Percentiles rank a stretch among this genome's conserved stretches.
These are phyloP conservation scores for Phengaris alcon DNA, from an alignment of 2,888 invertebrate species.

Conservation along the genomic window DNA sequence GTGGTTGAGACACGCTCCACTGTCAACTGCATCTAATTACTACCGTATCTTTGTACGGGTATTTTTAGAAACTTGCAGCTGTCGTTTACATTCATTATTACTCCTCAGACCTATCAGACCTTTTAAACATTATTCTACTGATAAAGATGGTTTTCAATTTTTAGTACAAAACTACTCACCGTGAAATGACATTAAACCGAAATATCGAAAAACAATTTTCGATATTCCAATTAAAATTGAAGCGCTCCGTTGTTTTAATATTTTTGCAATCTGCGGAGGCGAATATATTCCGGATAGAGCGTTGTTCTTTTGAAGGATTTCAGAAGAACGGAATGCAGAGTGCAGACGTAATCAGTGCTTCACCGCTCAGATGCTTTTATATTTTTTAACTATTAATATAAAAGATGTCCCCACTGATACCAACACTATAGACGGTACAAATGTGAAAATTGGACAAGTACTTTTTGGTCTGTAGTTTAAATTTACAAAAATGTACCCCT, in stretches of 20 bases:
- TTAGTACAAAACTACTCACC: not conserved
- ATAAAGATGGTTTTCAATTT: not conserved
- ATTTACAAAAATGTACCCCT: too few relatives aligned
- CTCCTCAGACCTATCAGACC: not conserved
- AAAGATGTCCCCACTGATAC: too few relatives aligned
- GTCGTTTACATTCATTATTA: not conserved
- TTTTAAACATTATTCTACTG: not conserved
- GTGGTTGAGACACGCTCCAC: not conserved
- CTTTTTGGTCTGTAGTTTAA: too few relatives aligned
- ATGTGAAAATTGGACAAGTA: too few relatives aligned
- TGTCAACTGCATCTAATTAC: slow-evolving; percentile 11
- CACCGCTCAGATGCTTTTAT: not conserved
- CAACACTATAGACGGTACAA: too few relatives aligned
- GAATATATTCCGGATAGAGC: not conserved
- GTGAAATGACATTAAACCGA: not conserved
- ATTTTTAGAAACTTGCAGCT: not conserved
- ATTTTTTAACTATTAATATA: not conserved
- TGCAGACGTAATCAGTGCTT: not conserved
- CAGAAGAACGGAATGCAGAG: not conserved
- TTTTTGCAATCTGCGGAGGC: not conserved
- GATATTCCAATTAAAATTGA: not conserved
- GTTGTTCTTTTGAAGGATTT: not conserved
- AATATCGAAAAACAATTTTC: not conserved
- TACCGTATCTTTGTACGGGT: not conserved
- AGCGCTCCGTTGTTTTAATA: not conserved